Conservation (phyloP, 2,797 vertebrate species). For the Chaunax sp. region DNA sequence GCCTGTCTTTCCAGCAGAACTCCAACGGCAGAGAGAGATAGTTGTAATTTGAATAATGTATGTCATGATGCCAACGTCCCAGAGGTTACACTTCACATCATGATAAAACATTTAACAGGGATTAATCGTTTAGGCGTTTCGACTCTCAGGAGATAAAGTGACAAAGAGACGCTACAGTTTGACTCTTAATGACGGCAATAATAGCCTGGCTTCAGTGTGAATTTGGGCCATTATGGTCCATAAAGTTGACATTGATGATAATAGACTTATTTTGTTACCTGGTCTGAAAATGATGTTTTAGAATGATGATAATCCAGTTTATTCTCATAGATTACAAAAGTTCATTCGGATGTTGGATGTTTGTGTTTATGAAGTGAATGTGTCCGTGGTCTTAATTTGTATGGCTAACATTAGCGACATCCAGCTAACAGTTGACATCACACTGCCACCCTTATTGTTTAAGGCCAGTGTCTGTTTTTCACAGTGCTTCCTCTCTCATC, state of each 20-base stretch:
- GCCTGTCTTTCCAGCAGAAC: conserved; percentile 26
- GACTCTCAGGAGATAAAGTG: conserved; percentile 46
- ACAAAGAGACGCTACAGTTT: conserved; percentile 29
- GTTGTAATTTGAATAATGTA: conserved; percentile 64
- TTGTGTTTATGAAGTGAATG: conserved; percentile 9
- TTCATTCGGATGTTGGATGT: not conserved
- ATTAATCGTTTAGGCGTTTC: conserved; percentile 45
- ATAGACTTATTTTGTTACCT: conserved; percentile 5
- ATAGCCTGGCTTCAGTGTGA: conserved; percentile 15
- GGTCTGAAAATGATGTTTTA: conserved; percentile 2
- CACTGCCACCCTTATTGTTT: not conserved
- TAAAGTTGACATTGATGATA: conserved; percentile 10
- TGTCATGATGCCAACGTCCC: conserved; percentile 32
- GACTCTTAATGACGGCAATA: conserved; percentile 44
- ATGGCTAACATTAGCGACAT: conserved; percentile 14
- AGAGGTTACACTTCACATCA: conserved; percentile 54
- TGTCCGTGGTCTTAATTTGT: not conserved
- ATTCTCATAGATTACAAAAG: conserved; percentile 9
- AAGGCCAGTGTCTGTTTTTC: conserved; percentile 6
- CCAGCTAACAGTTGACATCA: conserved; percentile 21
- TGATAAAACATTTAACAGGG: conserved; percentile 67
- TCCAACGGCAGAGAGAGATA: conserved; percentile 24
- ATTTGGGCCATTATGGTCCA: conserved; percentile 22
- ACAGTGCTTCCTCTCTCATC: conserved; percentile 2
- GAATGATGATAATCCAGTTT: conserved; percentile 9